These are phyloP conservation scores for Tinea pellionella DNA, from an alignment of 2,888 invertebrate species.

Conservation along the genomic window DNA sequence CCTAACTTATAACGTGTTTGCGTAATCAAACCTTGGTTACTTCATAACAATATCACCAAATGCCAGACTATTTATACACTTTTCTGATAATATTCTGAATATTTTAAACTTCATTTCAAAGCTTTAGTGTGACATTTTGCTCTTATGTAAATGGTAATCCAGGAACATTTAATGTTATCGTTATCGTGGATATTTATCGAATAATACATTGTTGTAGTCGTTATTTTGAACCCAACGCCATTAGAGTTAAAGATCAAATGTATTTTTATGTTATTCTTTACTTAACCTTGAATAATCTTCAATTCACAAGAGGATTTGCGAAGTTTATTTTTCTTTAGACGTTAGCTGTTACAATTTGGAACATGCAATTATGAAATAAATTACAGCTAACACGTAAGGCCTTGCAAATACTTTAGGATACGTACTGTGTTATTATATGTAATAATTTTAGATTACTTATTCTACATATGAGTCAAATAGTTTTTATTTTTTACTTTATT, in stretches of 20 bases:
- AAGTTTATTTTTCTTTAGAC: not conserved
- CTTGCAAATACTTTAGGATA: not conserved
- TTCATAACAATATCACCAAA: constrained; percentile 6
- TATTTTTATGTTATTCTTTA: too few species aligned
- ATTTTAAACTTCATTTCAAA: not conserved
- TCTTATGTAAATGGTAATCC: not conserved
- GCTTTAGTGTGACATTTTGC: not conserved
- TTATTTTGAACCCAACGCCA: not conserved
- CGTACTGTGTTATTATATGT: not conserved
- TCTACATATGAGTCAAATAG: not conserved
- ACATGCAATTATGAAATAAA: not conserved
- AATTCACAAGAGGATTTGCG: not conserved
- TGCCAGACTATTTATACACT: not conserved
- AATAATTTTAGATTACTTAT: not conserved
- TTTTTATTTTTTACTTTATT: not conserved
- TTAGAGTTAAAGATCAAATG: not conserved
- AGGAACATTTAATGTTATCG: not conserved
- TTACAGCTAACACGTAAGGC: not conserved
- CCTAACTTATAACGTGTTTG: not conserved
- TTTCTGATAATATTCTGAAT: not conserved
- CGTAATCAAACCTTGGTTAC: not conserved
- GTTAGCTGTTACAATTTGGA: not conserved
- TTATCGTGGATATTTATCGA: not conserved
- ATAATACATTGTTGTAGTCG: not conserved
- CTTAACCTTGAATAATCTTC: too few species aligned